These are phyloP conservation scores for Dendrolimus houi DNA, from an alignment of 2,888 invertebrate genomes.

Conservation along the genomic window DNA sequence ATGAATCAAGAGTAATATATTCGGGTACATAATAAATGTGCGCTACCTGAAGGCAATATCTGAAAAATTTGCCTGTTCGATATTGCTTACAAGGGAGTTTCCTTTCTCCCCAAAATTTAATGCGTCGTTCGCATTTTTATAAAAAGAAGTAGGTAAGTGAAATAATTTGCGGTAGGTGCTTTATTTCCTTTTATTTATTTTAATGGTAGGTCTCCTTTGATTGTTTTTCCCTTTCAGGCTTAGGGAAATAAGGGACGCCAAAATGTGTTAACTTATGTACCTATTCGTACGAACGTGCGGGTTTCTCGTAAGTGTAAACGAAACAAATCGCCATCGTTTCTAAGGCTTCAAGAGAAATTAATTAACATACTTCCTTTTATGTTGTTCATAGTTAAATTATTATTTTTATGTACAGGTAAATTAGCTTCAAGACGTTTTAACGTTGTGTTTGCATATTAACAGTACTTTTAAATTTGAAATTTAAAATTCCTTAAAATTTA, in stretches of 20 bases:
- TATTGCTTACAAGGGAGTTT: constrained; percentile 77
- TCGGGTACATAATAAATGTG: constrained; percentile 77
- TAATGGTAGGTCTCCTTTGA: constrained; percentile 70
- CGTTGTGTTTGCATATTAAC: too few relatives aligned
- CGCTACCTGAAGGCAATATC: constrained; percentile 77
- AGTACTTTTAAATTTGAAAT: too few relatives aligned
- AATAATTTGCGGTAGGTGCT: constrained; percentile 73
- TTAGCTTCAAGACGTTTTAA: too few relatives aligned
- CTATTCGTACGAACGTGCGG: constrained; percentile 5
- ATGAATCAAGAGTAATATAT: constrained; percentile 77
- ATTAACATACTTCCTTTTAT: constrained; percentile 19
- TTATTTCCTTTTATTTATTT: constrained; percentile 76
- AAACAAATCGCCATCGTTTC: constrained; percentile 52
- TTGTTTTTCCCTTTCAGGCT: constrained; percentile 59
- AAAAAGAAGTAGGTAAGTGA: constrained; percentile 75
- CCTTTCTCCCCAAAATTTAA: constrained; percentile 76
- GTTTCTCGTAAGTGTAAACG: constrained; percentile 36
- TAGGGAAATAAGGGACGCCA: constrained; percentile 47
- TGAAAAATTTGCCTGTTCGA: constrained; percentile 77
- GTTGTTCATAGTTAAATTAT: constrained; percentile 8
- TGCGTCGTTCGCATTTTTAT: constrained; percentile 76
- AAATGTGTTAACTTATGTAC: constrained; percentile 42
- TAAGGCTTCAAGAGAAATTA: constrained; percentile 44
- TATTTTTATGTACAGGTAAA: too few relatives aligned
- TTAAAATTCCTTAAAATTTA: too few relatives aligned